Evolutionary conservation across 1,140 invertebrate genomes (phyloP).

Genomic region (Meloidogyne exigua): DNA sequence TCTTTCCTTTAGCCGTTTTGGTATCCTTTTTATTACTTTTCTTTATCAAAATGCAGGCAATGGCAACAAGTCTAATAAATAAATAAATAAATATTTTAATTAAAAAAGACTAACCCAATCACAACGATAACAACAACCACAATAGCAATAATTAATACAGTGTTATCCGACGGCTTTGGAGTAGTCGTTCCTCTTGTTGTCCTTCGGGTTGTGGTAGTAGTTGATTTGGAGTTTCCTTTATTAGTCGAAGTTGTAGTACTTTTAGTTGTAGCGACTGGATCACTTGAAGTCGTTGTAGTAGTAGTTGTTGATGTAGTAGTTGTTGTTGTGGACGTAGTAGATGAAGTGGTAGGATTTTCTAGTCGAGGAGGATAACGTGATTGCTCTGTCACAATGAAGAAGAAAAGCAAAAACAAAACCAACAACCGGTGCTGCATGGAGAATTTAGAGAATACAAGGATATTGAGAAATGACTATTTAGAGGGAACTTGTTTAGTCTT

Average conservation of each 20-base stretch:
- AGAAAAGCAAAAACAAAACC: not conserved
- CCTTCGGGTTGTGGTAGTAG: not conserved
- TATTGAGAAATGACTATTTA: no score
- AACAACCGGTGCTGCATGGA: not conserved
- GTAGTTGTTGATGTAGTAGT: not conserved
- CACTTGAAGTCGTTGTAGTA: not conserved
- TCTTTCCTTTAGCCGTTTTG: not conserved
- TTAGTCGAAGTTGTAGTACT: not conserved
- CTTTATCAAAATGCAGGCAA: not conserved
- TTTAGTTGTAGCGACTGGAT: not conserved
- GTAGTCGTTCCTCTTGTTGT: not conserved
- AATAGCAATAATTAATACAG: not conserved
- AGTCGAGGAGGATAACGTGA: no score
- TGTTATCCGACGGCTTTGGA: not conserved
- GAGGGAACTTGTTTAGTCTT: no score
- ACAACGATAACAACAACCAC: no score
- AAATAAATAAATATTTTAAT: not conserved
- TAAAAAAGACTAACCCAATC: not conserved
- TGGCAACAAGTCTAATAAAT: not conserved
- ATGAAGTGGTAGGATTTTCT: not conserved
- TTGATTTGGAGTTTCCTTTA: not conserved
- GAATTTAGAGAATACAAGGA: no score
- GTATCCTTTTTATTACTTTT: not conserved
- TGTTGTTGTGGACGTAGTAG: not conserved
- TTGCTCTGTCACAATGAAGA: not conserved